Percentiles rank a stretch among this genome's conserved stretches.
Evolutionary conservation across 2,888 invertebrate genomes (phyloP).

Genomic region (Drepanosiphum platanoidis): DNA sequence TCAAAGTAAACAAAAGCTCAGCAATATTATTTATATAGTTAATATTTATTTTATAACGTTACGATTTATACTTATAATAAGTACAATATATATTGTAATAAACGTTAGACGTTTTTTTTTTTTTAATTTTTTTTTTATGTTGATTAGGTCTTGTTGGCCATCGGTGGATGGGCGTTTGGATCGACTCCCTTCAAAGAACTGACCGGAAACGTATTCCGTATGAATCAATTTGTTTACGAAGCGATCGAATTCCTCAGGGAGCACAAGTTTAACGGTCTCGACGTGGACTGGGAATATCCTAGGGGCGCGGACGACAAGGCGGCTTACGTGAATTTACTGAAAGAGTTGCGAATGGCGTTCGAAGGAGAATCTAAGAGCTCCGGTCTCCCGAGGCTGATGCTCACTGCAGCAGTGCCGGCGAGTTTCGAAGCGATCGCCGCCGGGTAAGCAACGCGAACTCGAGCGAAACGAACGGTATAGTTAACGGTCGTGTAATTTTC

Average conservation of each 20-base stretch:
- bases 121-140: too few species aligned
- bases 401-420: slow-evolving; percentile 91
- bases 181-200: slow-evolving; percentile 94
- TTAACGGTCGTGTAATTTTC: neutral
- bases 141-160: slow-evolving; percentile 79
- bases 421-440: slow-evolving; percentile 93
- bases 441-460: slow-evolving; percentile 70
- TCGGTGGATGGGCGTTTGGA: slow-evolving; percentile 97
- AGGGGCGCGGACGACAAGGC: slow-evolving; percentile 87
- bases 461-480: neutral
- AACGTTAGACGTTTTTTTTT: too few species aligned
- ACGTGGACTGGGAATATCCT: slow-evolving; percentile 95
- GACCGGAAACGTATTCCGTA: slow-evolving; percentile 88
- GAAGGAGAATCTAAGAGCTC: slow-evolving; percentile 92
- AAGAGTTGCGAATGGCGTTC: slow-evolving; percentile 88
- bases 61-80: neutral
- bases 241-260: slow-evolving; percentile 91
- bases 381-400: slow-evolving; percentile 79
- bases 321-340: slow-evolving; percentile 84
- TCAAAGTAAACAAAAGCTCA: slow-evolving; percentile 74
- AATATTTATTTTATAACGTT: neutral
- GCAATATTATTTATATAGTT: neutral
- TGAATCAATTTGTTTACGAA: slow-evolving; percentile 95
- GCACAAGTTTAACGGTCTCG: slow-evolving; percentile 90
- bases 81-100: too few species aligned